These are phyloP conservation scores for Lasioglossum vierecki DNA, from an alignment of 2,888 invertebrate species.

Conservation along the genomic window DNA sequence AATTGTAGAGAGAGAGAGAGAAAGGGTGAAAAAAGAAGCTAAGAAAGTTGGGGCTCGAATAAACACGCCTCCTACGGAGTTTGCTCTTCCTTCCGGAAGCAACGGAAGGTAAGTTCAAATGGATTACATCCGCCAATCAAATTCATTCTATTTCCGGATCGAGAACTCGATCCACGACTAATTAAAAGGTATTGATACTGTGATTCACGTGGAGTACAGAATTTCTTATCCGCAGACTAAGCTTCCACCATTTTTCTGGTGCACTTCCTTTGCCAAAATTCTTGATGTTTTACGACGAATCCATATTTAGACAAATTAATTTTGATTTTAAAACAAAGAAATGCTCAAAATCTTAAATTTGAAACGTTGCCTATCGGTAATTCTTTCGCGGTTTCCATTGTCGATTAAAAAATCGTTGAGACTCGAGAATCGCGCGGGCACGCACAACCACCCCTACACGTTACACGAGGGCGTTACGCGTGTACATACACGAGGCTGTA, in stretches of 20 bases:
- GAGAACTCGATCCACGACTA: not conserved
- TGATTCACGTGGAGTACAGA: not conserved
- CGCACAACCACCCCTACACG: not conserved
- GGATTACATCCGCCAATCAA: not conserved
- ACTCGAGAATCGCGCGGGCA: not conserved
- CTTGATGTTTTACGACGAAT: too few species aligned
- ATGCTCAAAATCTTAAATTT: not conserved
- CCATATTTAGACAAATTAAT: not conserved
- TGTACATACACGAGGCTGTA: not conserved
- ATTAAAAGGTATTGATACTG: constrained; percentile 21
- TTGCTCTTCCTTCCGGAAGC: constrained; percentile 18
- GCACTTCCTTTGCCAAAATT: too few species aligned
- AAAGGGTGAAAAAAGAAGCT: not conserved
- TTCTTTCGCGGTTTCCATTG: not conserved
- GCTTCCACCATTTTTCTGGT: not conserved
- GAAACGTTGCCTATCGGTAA: not conserved
- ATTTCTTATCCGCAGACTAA: not conserved
- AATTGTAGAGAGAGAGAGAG: constrained; percentile 25
- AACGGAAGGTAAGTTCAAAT: constrained; percentile 14
- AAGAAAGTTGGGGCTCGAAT: constrained; percentile 38
- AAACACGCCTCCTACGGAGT: constrained; percentile 42
- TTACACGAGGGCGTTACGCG: not conserved
- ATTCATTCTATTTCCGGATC: not conserved
- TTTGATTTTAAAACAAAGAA: not conserved
- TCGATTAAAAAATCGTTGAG: not conserved